Percentiles rank a stretch among this genome's conserved stretches.
These are phyloP conservation scores for Neotoma lepida DNA, from an alignment of 2,113 vertebrate species.

Conservation along the genomic window DNA sequence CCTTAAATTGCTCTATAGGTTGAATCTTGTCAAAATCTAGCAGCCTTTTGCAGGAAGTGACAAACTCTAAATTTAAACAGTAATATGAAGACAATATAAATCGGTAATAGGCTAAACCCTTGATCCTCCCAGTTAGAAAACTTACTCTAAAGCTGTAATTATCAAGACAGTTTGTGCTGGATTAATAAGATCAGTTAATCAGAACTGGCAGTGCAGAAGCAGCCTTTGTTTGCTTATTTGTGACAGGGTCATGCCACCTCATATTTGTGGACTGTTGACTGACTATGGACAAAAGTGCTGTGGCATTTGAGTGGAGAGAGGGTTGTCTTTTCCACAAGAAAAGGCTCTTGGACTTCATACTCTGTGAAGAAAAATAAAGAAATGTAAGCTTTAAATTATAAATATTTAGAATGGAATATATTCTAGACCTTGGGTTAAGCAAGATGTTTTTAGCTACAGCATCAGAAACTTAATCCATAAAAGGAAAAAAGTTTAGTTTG, in stretches of 20 bases:
- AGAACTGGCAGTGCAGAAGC: not conserved
- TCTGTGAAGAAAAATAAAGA: not conserved
- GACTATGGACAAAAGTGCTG: not conserved
- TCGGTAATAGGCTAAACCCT: not conserved
- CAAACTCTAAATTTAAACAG: not conserved
- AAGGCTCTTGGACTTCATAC: not conserved
- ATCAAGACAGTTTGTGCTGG: not conserved
- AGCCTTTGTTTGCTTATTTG: not conserved
- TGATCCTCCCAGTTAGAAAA: not conserved
- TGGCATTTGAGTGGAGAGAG: not conserved
- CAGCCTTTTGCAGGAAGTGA: not conserved
- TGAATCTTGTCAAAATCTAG: not conserved
- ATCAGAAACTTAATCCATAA: not conserved
- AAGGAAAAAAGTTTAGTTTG: not conserved
- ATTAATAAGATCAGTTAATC: not conserved
- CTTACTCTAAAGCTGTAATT: not conserved
- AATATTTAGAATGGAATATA: not conserved
- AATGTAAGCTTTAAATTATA: not conserved
- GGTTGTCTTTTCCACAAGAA: not conserved
- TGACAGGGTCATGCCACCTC: not conserved
- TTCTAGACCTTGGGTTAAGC: not conserved
- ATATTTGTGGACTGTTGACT: not conserved
- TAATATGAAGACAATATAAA: not conserved
- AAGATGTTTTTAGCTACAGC: not conserved
- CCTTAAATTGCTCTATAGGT: not conserved